phyloP scores from a whole-genome alignment of 2,113 vertebrate genomes.

The Silurus asotus region DNA sequence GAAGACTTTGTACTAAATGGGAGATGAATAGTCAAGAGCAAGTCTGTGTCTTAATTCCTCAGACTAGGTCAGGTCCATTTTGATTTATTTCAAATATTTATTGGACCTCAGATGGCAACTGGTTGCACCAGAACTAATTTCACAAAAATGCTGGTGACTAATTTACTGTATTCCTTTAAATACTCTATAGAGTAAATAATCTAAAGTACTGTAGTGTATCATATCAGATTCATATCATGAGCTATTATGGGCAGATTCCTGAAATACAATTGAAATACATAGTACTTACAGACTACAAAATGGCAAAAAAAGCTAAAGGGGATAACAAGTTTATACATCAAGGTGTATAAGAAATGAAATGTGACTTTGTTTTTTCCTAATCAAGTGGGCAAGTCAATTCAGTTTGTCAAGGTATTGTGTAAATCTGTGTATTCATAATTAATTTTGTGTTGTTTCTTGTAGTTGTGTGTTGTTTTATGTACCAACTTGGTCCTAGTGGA shows the following conservation, averaged over 20 bases:
- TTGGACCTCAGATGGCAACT: neutral
- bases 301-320: neutral
- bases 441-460: too few species aligned
- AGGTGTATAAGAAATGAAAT: too few species aligned
- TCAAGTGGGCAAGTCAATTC: too few species aligned
- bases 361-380: too few species aligned
- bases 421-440: too few species aligned
- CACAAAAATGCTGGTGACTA: too few species aligned
- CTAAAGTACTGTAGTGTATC: neutral
- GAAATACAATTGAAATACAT: neutral
- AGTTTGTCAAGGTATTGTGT: too few species aligned
- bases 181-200: neutral
- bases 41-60: neutral
- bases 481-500: too few species aligned
- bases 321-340: too few species aligned
- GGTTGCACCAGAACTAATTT: neutral
- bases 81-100: neutral
- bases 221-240: neutral
- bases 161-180: too few species aligned
- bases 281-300: neutral
- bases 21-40: neutral
- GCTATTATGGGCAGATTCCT: neutral
- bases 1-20: neutral
- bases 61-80: neutral
- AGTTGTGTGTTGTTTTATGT: too few species aligned